Percentiles rank a stretch among this genome's conserved stretches.
Evolutionary conservation across 2,888 invertebrate genomes (phyloP).

Genomic region (Rosalia funebris): DNA sequence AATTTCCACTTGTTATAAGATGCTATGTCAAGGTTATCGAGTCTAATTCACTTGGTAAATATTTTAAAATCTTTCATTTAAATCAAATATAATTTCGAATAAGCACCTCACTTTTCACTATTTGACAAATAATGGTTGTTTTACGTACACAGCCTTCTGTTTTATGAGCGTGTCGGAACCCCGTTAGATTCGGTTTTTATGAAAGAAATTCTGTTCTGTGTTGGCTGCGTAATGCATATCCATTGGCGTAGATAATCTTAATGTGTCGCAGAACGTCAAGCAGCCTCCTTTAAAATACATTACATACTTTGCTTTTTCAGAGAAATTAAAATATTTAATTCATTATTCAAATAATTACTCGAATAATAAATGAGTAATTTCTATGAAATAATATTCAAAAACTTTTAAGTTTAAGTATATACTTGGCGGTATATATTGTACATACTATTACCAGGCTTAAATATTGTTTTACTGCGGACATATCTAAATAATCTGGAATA

Average conservation of each 20-base stretch:
- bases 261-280: no score
- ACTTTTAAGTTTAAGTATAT: no score
- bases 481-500: no score
- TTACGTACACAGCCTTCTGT: slow-evolving; percentile 41
- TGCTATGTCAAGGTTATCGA: slow-evolving; percentile 20
- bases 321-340: no score
- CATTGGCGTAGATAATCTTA: slow-evolving; percentile 9
- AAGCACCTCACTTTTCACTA: slow-evolving; percentile 32
- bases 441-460: no score
- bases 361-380: no score
- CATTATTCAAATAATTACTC: no score
- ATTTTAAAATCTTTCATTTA: slow-evolving; percentile 4
- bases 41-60: neutral
- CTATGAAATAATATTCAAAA: no score
- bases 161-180: slow-evolving; percentile 47
- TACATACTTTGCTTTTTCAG: no score
- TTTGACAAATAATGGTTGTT: slow-evolving; percentile 41
- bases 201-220: slow-evolving; percentile 30
- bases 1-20: slow-evolving; percentile 13
- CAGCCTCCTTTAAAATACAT: no score
- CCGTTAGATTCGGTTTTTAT: slow-evolving; percentile 48
- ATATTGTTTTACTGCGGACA: no score
- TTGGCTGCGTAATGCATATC: slow-evolving; percentile 18
- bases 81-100: slow-evolving; percentile 23
- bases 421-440: no score